Base-by-base conservation (phyloP, 2,888 invertebrate genomes). In the Drosophila sordidula region DNA sequence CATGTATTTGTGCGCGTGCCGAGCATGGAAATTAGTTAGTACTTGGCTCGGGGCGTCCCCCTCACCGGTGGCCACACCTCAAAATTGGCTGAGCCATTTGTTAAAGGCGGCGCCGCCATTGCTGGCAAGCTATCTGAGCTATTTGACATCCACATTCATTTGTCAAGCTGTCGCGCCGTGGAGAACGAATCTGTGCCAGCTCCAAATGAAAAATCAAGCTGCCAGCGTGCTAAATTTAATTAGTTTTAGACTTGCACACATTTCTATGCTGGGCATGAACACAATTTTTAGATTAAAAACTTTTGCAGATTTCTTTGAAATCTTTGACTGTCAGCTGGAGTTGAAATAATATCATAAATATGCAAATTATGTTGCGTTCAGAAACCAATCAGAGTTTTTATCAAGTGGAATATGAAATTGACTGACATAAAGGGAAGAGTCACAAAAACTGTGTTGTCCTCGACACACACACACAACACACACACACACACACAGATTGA, bases 331-430 rank as follows among this genome's bases (percentile, higher is more conserved):
- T 50, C 65, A 46, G 63, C 68, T 38, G 29, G 44, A 77, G 64
- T 51, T 44, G 74, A 86, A 86, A 83, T 88, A 76, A 90, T 74
- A 78, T 90, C 77, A 84, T 84, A 87, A 90, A 81, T 87, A 90
- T 91, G 89, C 80, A 87, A 87, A 91, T 90, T 75, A 76, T 78
- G 49, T 16, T 38, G 56, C n/a, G 45, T 57, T 58, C 41, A 70
- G 77, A 78, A 89, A 79, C 90, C 91, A 91, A 91, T 91, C 91
- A 90, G 82, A 89, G 84, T 91, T 90, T 87, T 88, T 90, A 90
- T 90, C 87, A 90, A 88, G 89, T 90, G 91, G 85, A 90, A 90
- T 86, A 81, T 81, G 57, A 86, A 89, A 90, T 91, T 88, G 89
- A 80, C 80, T 89, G 89, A 85, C 89, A 86, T 80, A 78, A 64